Evolutionary conservation across 2,113 vertebrate species (phyloP).

Genomic region (Eulacestoma nigropectus): DNA sequence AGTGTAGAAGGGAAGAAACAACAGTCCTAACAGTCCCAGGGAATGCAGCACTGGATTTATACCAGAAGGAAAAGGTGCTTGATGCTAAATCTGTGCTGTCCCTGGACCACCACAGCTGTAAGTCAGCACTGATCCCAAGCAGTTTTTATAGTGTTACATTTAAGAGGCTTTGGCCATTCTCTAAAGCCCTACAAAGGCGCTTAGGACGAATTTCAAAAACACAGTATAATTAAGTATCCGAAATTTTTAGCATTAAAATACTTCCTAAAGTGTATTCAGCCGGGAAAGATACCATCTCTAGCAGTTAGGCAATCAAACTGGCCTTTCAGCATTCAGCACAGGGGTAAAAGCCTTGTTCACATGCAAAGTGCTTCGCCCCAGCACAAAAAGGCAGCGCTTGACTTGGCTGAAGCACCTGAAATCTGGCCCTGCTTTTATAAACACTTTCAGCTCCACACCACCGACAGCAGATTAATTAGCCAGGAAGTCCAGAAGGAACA

Average conservation of each 20-base stretch:
- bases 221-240: accelerated
- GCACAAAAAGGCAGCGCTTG: neutral
- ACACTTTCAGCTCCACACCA: constrained; percentile 3
- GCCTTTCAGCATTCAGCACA: neutral
- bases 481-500: constrained; percentile 54
- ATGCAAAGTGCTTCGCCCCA: neutral
- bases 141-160: neutral
- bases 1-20: neutral
- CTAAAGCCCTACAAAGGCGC: neutral
- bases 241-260: neutral
- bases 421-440: constrained; percentile 24
- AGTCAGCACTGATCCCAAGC: neutral
- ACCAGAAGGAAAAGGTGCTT: neutral
- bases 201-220: neutral
- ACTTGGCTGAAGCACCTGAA: constrained; percentile 43
- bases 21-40: neutral
- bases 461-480: constrained; percentile 53
- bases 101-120: neutral
- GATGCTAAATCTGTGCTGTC: neutral
- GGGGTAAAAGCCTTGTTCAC: neutral
- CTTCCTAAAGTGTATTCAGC: neutral
- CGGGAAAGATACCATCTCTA: neutral
- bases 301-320: neutral
- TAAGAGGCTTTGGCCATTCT: neutral
- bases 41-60: neutral